Evolutionary conservation across 2,888 invertebrate genomes (phyloP).

Genomic region (Caenorhabditis panamensis): DNA sequence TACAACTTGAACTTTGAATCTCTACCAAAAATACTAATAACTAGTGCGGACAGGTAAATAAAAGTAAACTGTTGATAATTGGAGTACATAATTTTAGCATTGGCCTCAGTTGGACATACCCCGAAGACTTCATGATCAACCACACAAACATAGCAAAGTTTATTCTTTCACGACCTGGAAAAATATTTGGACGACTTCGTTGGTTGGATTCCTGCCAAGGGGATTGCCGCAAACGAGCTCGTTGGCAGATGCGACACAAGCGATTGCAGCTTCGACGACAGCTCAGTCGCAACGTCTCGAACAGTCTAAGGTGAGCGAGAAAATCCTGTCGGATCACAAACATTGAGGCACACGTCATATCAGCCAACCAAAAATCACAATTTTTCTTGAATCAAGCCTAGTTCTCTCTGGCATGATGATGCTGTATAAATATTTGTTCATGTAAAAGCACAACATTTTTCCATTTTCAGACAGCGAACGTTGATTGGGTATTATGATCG

Average conservation of each 20-base stretch:
- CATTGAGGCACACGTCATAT: conserved; percentile 46
- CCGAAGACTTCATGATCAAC: conserved; percentile 55
- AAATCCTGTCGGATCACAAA: conserved; percentile 45
- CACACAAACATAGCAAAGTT: conserved; percentile 48
- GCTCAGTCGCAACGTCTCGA: conserved; percentile 35
- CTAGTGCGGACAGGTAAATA: conserved; percentile 46
- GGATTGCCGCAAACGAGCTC: conserved; percentile 34
- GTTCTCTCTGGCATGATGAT: not conserved
- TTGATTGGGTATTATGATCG: conserved; percentile 31
- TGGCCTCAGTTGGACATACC: conserved; percentile 51
- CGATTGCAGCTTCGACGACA: conserved; percentile 38
- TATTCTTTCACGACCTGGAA: conserved; percentile 26
- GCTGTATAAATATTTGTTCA: conserved; percentile 32
- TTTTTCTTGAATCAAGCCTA: conserved; percentile 5
- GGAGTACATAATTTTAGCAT: conserved; percentile 19
- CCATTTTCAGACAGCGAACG: conserved; percentile 47
- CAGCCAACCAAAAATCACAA: conserved; percentile 28
- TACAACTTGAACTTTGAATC: conserved; percentile 52
- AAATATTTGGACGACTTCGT: conserved; percentile 26
- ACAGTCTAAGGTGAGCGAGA: conserved; percentile 37
- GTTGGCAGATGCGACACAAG: conserved; percentile 18
- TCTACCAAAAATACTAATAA: conserved; percentile 54
- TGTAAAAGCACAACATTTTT: not conserved
- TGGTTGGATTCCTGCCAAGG: conserved; percentile 41
- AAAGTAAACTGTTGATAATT: not conserved